Conservation (phyloP, 2,113 vertebrate genomes). For the Oncorhynchus mykiss region DNA sequence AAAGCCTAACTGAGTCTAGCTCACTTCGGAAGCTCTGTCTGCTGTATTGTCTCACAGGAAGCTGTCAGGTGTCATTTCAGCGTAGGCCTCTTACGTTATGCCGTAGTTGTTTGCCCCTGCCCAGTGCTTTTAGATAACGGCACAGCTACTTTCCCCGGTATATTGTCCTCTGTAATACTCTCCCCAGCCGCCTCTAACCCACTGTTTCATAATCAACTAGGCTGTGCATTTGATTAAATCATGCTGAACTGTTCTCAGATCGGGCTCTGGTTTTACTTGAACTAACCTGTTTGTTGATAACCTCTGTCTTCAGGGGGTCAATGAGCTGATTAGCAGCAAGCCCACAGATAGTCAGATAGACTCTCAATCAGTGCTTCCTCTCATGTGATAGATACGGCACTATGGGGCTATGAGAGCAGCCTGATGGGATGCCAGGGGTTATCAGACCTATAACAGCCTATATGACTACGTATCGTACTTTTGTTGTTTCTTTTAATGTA, state of each 20-base stretch:
- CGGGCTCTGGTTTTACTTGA: background rate
- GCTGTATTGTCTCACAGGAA: background rate
- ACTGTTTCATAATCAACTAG: background rate
- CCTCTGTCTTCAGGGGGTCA: slow-evolving; percentile 2
- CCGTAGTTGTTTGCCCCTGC: background rate
- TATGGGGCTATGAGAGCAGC: background rate
- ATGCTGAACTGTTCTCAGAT: background rate
- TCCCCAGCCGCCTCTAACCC: background rate
- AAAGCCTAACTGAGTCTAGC: background rate
- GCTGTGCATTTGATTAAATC: background rate
- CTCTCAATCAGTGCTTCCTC: background rate
- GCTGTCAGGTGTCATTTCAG: background rate
- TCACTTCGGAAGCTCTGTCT: background rate
- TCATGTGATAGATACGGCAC: background rate
- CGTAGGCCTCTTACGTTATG: background rate
- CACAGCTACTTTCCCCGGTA: background rate
- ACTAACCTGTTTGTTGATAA: slow-evolving; percentile 3
- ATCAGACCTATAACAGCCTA: no score
- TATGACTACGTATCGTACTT: no score
- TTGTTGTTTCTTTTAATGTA: no score
- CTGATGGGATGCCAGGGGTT: no score
- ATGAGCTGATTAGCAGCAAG: background rate
- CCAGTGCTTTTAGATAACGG: background rate
- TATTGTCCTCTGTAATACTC: background rate
- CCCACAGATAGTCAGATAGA: background rate